Conservation (phyloP, 2,113 vertebrate genomes). For the Rhombomys opimus region DNA sequence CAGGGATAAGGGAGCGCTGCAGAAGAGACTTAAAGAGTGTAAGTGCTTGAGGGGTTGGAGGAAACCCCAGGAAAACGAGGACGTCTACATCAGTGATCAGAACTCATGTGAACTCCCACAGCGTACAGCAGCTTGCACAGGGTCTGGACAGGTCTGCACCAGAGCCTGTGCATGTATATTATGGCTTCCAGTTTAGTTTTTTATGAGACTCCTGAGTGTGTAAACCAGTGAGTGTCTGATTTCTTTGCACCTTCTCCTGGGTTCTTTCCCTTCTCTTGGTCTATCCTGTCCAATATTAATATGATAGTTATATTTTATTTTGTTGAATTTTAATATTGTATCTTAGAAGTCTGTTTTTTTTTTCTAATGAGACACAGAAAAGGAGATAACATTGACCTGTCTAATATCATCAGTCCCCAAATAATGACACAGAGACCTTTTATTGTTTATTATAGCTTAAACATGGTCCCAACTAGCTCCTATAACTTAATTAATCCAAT, state of each 20-base stretch:
- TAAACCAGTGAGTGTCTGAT: background rate
- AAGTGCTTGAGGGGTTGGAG: background rate
- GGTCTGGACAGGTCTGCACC: background rate
- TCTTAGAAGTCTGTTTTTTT: background rate
- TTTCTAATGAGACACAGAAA: background rate
- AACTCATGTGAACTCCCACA: background rate
- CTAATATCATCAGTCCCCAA: no score
- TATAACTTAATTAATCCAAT: no score
- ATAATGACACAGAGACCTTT: no score
- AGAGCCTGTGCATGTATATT: background rate
- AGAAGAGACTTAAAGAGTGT: background rate
- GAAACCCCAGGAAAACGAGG: background rate
- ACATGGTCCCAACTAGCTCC: no score
- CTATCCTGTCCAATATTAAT: background rate
- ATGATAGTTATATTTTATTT: background rate
- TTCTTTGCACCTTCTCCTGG: background rate
- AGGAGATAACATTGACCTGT: no score
- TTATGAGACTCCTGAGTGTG: background rate
- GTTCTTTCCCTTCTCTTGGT: background rate
- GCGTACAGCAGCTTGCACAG: background rate
- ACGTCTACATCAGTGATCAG: background rate
- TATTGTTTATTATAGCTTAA: no score
- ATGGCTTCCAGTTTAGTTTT: background rate
- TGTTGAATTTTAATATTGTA: background rate
- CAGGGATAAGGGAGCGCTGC: background rate